Evolutionary conservation across 1,140 invertebrate genomes (phyloP).

Genomic region (Drosophila triauraria): DNA sequence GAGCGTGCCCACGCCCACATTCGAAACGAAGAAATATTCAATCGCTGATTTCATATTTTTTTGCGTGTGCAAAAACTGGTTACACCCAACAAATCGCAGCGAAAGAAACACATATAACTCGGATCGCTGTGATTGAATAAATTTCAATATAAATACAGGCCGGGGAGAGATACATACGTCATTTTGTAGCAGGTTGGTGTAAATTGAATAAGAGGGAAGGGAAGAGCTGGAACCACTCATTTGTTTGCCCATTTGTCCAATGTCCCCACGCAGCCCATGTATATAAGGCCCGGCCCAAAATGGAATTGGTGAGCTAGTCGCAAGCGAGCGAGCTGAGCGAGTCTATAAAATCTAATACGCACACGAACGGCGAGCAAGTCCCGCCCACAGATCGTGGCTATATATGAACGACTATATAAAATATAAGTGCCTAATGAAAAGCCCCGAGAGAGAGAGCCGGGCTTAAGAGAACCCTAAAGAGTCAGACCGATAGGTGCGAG

Average conservation of each 20-base stretch:
- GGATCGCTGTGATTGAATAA: constrained; percentile 27
- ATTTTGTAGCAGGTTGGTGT: constrained; percentile 67
- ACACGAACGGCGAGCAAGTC: constrained; percentile 51
- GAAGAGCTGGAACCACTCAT: constrained; percentile 53
- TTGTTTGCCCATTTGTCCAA: constrained; percentile 75
- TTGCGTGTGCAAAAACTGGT: constrained; percentile 53
- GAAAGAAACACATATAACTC: constrained; percentile 15
- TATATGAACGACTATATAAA: constrained; percentile 50
- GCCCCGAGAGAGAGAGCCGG: constrained; percentile 17
- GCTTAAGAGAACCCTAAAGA: constrained; percentile 56
- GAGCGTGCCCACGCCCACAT: constrained; percentile 73
- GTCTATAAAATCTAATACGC: constrained; percentile 83
- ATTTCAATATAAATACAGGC: constrained; percentile 33
- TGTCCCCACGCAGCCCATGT: constrained; percentile 72
- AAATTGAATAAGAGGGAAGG: constrained; percentile 42
- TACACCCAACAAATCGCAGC: constrained; percentile 59
- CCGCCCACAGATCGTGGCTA: constrained; percentile 65
- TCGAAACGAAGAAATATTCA: constrained; percentile 24
- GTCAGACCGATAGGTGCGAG: constrained; percentile 6
- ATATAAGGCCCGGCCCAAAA: constrained; percentile 72
- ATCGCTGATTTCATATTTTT: constrained; percentile 73
- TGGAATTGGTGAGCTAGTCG: constrained; percentile 64
- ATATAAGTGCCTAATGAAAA: constrained; percentile 59
- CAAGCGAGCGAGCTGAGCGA: constrained; percentile 41
- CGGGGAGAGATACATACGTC: constrained; percentile 43